Base-by-base conservation (phyloP, 1,140 invertebrate species). In the Neodiprion lecontei region DNA sequence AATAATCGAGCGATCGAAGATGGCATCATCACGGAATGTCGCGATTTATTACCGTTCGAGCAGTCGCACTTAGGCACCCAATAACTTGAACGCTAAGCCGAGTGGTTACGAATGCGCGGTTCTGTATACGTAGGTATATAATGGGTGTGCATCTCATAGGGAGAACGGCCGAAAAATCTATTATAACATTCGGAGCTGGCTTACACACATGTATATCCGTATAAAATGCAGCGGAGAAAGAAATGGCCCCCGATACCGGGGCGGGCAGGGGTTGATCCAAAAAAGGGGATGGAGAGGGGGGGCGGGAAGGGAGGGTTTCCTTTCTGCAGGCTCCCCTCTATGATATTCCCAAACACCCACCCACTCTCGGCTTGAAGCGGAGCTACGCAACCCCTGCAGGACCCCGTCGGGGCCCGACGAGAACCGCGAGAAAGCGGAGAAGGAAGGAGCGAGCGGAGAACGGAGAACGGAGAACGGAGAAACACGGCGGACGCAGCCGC, bases 281-380 rank as follows among this genome's bases (percentile, higher is more conserved):
- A 61, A 70, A 70, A 69, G 72, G 69, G 68, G 75, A 71, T n/a
- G 47, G 21, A 74, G 69, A 69, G 75, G 74, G 50, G 50, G 65
- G 28, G 75, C 0, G 17, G 28, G 69, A 68, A 74, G 72, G 66
- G 76, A 73, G 75, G 76, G 76, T 80, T 79, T 81, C 78, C 78
- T 79, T 83, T 81, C 77, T 40, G 67, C 76, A 74, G 73, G 70
- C 73, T 79, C 78, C 74, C 74, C 79, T 81, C 69, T 77, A 17
- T 61, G 77, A 79, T 71, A 71, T 71, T 71, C 70, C 40, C 10
- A 48, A 71, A 71, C 82, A 83, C 79, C 80, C 82, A 77, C 77
- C 76, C 77, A 76, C 77, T 40, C 76, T 76, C 80, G 61, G 17
- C 12, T 14, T 14, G 70, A 48, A 40, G 5, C 23, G 70, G 12